Conservation (phyloP, 2,888 invertebrate genomes). For the Coleophora deauratella region DNA sequence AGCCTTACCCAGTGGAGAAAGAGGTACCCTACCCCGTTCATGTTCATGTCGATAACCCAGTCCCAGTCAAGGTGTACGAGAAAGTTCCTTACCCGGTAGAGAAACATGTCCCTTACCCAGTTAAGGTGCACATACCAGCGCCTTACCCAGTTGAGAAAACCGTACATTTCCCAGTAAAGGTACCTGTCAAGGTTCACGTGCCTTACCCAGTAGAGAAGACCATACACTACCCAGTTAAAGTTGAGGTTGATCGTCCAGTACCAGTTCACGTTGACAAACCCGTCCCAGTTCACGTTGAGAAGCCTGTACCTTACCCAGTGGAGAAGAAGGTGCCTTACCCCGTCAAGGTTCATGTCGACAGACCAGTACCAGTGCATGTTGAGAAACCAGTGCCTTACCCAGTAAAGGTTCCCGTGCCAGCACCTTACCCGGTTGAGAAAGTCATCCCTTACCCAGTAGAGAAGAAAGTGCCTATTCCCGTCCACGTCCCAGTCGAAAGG, state of each 20-base stretch:
- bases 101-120: conserved; percentile 78
- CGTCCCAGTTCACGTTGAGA: conserved; percentile 81
- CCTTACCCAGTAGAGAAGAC: conserved; percentile 85
- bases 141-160: conserved; percentile 84
- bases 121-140: conserved; percentile 80
- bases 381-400: conserved; percentile 85
- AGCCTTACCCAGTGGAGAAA: conserved; percentile 80
- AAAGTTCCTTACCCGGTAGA: conserved; percentile 83
- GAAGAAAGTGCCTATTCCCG: conserved; percentile 78
- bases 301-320: conserved; percentile 83
- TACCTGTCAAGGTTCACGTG: conserved; percentile 81
- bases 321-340: conserved; percentile 82
- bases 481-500: conserved; percentile 75
- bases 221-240: conserved; percentile 81
- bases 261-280: conserved; percentile 80
- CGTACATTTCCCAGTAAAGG: conserved; percentile 77
- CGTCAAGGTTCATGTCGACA: conserved; percentile 79
- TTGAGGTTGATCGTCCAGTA: conserved; percentile 79
- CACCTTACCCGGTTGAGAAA: conserved; percentile 80
- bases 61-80: conserved; percentile 75
- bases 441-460: conserved; percentile 79
- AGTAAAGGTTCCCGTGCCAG: conserved; percentile 82
- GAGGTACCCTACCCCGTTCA: conserved; percentile 78
- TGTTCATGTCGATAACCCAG: conserved; percentile 78
- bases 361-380: conserved; percentile 82